Evolutionary conservation across 1,140 invertebrate genomes (phyloP), one percentile per base, ranked within the genome.

Genomic region (Saccostrea cuccullata): DNA sequence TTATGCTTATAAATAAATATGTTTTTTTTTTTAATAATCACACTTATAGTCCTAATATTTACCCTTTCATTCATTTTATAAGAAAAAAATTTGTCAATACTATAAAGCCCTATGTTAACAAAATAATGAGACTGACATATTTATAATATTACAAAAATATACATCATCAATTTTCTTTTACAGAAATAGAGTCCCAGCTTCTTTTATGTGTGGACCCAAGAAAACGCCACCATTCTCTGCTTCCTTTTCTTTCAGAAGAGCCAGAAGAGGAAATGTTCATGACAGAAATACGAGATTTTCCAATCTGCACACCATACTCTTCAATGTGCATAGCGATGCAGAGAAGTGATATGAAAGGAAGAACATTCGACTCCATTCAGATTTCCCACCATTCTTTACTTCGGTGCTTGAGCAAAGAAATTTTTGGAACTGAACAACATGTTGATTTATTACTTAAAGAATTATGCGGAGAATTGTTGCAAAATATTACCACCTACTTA

Each of bases 371-470:
- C n/a, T 30, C n/a, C 13, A 26, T 82, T 2, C 26, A 30, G 55
- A 2, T 70, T 36, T 56, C 58, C 47, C 40, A 58, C 8, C 47
- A 88, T 60, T 85, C 87, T 23, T 60, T 88, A 17, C 70, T 77
- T 55, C 73, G 87, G 9, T 88, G 87, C 40, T 55, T 88, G n/a
- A 88, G 87, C 64, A 88, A 88, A 36, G 83, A 88, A 20, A 55
- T 88, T 12, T 88, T 85, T 47, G 87, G 87, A 82, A 85, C 87
- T 6, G 83, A 88, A 58, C 26, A 88, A 8, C n/a, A 88, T 23
- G 84, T 56, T 58, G 47, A 47, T n/a, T 17, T 70, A 4, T 26
- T 88, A 26, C 23, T 82, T 20, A 47, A 88, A 73, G 26, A 73
- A 56, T 23, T 88, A 13, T 55, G 64, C 56, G 40, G 30, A 56